Conservation (phyloP, 2,888 invertebrate species). For the Drosophila atripex region DNA sequence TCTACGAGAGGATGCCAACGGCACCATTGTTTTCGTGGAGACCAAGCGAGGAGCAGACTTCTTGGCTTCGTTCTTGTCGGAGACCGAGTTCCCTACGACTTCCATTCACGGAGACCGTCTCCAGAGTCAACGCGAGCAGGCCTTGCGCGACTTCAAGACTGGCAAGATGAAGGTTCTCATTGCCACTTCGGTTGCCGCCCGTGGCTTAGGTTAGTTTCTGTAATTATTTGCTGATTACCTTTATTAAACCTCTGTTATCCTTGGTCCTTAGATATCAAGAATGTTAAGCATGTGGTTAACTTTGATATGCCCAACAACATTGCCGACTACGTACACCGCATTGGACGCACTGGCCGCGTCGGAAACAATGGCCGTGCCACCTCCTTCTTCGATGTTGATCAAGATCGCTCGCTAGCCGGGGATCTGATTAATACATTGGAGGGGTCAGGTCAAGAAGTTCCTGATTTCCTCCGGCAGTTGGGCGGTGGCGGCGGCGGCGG, state of each 20-base stretch:
- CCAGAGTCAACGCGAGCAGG: conserved; percentile 97
- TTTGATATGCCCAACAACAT: conserved; percentile 95
- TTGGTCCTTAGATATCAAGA: conserved; percentile 89
- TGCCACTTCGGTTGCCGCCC: conserved; percentile 97
- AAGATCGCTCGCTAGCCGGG: conserved; percentile 86
- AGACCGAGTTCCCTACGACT: conserved; percentile 93
- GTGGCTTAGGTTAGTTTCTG: conserved; percentile 89
- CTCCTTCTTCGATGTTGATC: conserved; percentile 90
- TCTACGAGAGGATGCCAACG: conserved; percentile 80
- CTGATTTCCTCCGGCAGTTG: conserved; percentile 88
- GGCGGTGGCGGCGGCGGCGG: conserved; percentile 70
- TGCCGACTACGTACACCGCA: conserved; percentile 97
- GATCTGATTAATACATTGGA: conserved; percentile 90
- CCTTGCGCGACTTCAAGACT: conserved; percentile 93
- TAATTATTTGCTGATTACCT: too few relatives aligned
- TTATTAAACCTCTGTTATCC: too few relatives aligned
- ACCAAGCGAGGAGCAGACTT: conserved; percentile 96
- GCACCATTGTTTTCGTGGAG: conserved; percentile 94
- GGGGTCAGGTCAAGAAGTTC: conserved; percentile 92
- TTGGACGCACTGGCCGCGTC: conserved; percentile 97
- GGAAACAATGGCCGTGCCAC: conserved; percentile 95
- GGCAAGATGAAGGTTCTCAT: conserved; percentile 92
- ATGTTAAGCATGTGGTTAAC: conserved; percentile 95
- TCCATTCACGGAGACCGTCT: conserved; percentile 99
- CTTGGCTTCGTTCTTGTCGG: conserved; percentile 91